A percentile compares a stretch with the other conserved stretches of the same genome.
Conservation (phyloP, 1,140 invertebrate genomes). For the Calephelis virginiensis region DNA sequence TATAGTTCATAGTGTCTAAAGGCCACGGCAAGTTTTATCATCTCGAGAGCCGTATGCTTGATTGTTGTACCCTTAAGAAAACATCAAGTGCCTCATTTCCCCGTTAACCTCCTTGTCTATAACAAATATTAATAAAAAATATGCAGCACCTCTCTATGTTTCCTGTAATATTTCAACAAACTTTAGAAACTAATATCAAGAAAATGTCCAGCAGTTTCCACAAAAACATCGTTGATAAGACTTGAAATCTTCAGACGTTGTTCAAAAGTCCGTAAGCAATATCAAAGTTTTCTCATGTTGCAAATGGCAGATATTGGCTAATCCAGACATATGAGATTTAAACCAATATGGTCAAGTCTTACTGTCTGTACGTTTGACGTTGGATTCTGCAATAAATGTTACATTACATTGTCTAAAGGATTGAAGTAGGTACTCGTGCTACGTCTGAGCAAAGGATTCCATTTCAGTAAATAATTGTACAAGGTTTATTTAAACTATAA, state of each 20-base stretch:
- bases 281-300: constrained; percentile 39
- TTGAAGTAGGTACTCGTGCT: background rate
- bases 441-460: background rate
- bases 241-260: constrained; percentile 24
- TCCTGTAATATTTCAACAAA: constrained; percentile 1
- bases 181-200: constrained; percentile 19
- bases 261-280: constrained; percentile 31
- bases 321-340: constrained; percentile 30
- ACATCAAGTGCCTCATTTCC: no score
- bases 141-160: no score
- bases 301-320: constrained; percentile 40
- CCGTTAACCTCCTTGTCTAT: no score
- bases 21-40: no score
- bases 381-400: background rate
- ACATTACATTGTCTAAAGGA: background rate
- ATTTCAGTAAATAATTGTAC: background rate
- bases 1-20: no score
- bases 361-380: constrained; percentile 17
- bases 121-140: no score
- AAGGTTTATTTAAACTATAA: background rate
- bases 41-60: no score
- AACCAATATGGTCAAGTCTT: constrained; percentile 23
- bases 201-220: background rate
- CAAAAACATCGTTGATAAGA: constrained; percentile 9
- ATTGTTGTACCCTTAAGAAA: no score